Evolutionary conservation across 64 coral and sea anemone species (phyloP).

Genomic region (Porites lutea): DNA sequence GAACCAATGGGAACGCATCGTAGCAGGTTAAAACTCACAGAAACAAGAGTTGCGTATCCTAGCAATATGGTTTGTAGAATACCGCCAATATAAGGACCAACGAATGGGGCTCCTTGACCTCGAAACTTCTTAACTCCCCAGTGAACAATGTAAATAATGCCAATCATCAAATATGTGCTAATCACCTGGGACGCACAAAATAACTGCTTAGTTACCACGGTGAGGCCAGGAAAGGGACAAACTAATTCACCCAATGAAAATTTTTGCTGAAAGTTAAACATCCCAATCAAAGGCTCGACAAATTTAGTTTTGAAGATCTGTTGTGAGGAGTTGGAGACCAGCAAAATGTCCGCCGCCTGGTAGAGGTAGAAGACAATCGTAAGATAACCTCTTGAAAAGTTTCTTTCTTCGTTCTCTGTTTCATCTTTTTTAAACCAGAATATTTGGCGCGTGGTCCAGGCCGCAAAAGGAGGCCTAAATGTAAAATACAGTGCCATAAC

Average conservation of each 20-base stretch:
- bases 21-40: constrained; percentile 39
- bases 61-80: constrained; percentile 84
- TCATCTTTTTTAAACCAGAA: constrained; percentile 15
- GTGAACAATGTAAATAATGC: constrained; percentile 22
- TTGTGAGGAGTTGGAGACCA: constrained; percentile 31
- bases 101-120: constrained; percentile 11
- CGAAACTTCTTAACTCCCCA: neutral
- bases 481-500: constrained; percentile 48
- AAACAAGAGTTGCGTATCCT: constrained; percentile 81
- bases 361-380: constrained; percentile 90
- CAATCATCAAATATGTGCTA: constrained; percentile 22
- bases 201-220: constrained; percentile 71
- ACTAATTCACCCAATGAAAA: constrained; percentile 22
- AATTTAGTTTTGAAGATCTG: constrained; percentile 28
- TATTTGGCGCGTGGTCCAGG: constrained; percentile 44
- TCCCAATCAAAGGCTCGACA: constrained; percentile 65
- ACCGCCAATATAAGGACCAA: constrained; percentile 79
- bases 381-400: constrained; percentile 61
- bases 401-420: neutral
- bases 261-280: constrained; percentile 80
- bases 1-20: constrained; percentile 62
- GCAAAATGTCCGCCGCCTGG: constrained; percentile 70
- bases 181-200: constrained; percentile 64
- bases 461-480: constrained; percentile 26
- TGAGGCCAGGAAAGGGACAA: constrained; percentile 83